Conservation (phyloP, 2,888 invertebrate species). For the Cybosia mesomella region DNA sequence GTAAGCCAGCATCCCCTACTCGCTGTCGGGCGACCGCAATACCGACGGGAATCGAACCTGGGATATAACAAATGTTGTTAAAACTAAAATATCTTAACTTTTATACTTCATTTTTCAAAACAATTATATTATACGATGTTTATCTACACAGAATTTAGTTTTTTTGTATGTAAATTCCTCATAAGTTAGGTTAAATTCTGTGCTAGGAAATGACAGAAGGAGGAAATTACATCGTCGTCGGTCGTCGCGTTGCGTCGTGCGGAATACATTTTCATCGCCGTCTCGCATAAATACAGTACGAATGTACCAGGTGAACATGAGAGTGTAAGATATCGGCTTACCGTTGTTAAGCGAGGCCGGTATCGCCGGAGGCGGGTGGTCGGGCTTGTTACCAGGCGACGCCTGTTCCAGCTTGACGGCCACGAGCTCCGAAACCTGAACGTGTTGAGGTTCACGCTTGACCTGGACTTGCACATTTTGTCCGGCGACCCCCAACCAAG, state of each 20-base stretch:
- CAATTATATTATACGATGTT: neutral
- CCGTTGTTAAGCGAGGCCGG: slow-evolving; percentile 82
- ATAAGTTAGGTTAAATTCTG: neutral
- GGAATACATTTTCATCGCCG: slow-evolving; percentile 43
- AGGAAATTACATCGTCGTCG: slow-evolving; percentile 6
- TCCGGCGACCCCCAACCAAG: slow-evolving; percentile 86
- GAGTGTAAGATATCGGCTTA: slow-evolving; percentile 47
- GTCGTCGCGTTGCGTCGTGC: neutral
- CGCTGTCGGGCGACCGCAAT: slow-evolving; percentile 94
- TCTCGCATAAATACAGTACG: slow-evolving; percentile 58
- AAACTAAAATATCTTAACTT: neutral
- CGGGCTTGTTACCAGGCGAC: slow-evolving; percentile 88
- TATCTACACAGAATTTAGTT: neutral
- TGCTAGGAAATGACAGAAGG: neutral
- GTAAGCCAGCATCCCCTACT: slow-evolving; percentile 88
- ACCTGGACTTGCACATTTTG: slow-evolving; percentile 87
- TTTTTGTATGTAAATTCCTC: neutral
- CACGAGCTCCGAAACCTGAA: slow-evolving; percentile 87
- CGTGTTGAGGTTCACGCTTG: slow-evolving; percentile 88
- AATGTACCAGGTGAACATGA: slow-evolving; percentile 57
- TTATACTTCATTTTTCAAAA: neutral
- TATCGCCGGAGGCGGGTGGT: slow-evolving; percentile 75
- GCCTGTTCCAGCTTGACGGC: slow-evolving; percentile 89
- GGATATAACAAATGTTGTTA: slow-evolving; percentile 10
- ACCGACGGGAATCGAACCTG: slow-evolving; percentile 91